These are phyloP conservation scores for Antrozous pallidus DNA, from an alignment of 2,797 vertebrate genomes.

Conservation along the genomic window DNA sequence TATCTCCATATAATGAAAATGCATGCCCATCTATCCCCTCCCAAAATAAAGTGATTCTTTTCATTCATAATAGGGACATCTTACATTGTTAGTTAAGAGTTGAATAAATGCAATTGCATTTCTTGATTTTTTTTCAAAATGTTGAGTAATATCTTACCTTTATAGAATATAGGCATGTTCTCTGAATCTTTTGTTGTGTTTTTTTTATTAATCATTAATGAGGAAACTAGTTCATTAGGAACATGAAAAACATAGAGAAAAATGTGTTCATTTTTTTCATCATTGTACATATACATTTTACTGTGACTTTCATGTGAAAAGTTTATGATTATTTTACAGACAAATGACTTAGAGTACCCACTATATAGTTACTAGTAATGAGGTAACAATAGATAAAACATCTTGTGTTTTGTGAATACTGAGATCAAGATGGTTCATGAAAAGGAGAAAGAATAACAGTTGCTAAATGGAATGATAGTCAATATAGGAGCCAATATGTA, in stretches of 20 bases:
- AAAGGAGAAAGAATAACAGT: not conserved
- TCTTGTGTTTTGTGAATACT: slow-evolving; percentile 5
- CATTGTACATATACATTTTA: slow-evolving; percentile 39
- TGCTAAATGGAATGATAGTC: slow-evolving; percentile 8
- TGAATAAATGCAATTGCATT: not conserved
- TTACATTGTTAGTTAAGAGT: not conserved
- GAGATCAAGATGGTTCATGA: not conserved
- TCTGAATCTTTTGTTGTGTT: not conserved
- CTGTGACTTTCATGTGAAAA: not conserved
- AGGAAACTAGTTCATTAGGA: not conserved
- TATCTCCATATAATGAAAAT: not conserved
- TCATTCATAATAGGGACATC: not conserved
- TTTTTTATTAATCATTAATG: not conserved
- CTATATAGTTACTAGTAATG: not conserved
- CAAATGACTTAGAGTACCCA: not conserved
- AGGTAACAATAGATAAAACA: slow-evolving; percentile 26
- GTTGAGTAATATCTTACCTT: not conserved
- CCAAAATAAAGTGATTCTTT: not conserved
- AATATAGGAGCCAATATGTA: not conserved
- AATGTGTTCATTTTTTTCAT: not conserved
- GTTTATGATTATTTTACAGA: not conserved
- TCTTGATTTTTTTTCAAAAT: not conserved
- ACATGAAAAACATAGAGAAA: not conserved
- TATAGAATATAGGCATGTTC: not conserved
- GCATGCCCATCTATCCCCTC: not conserved